phyloP scores from a whole-genome alignment of 2,113 vertebrate genomes.

The Carassius gibelio region DNA sequence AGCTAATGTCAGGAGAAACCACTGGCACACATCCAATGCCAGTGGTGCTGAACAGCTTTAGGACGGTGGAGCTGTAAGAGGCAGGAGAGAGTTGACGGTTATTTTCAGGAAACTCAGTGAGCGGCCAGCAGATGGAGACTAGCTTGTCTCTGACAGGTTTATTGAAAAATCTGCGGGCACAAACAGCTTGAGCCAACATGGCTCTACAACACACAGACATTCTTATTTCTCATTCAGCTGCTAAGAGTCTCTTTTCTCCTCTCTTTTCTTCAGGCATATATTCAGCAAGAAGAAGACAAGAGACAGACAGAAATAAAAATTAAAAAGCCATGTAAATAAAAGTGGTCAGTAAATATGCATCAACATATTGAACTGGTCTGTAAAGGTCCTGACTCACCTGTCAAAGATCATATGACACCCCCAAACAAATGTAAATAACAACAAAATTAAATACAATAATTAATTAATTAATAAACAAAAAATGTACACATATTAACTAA shows the following conservation, averaged over 20 bases:
- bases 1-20: slow-evolving; percentile 23
- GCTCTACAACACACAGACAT: slow-evolving; percentile 26
- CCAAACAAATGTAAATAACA: too few relatives aligned
- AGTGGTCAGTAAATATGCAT: neutral
- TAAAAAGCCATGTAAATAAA: neutral
- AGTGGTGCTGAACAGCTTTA: neutral
- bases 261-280: neutral
- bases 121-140: slow-evolving; percentile 61
- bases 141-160: slow-evolving; percentile 63
- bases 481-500: too few relatives aligned
- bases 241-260: neutral
- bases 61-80: neutral
- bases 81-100: slow-evolving; percentile 56
- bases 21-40: slow-evolving; percentile 2
- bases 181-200: slow-evolving; percentile 48
- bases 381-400: neutral
- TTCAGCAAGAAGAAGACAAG: slow-evolving; percentile 8
- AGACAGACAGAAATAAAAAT: neutral
- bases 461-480: too few relatives aligned
- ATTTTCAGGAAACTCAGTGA: slow-evolving; percentile 65
- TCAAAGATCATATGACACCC: too few relatives aligned
- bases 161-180: slow-evolving; percentile 57
- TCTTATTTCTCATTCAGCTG: neutral
- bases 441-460: too few relatives aligned
- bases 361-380: neutral